Conservation (phyloP, 2,888 invertebrate species). For the Boloria euphrosyne region DNA sequence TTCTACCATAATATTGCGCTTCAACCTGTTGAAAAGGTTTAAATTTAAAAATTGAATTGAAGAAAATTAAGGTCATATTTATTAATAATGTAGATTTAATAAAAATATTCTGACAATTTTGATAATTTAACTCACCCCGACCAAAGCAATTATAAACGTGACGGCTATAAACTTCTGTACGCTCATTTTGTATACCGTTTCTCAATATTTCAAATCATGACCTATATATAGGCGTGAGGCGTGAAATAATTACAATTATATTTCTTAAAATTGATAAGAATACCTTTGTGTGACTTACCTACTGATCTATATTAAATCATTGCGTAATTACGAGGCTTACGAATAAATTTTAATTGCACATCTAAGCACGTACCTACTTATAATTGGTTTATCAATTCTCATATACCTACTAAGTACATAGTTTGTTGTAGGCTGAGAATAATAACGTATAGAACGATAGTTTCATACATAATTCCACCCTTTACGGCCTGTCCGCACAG, state of each 20-base stretch:
- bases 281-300: conserved; percentile 4
- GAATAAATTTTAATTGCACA: background rate
- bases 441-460: too few species aligned
- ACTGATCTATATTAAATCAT: conserved; percentile 1
- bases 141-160: conserved; percentile 1
- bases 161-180: conserved; percentile 9
- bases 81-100: background rate
- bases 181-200: conserved; percentile 19
- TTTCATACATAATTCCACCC: too few species aligned
- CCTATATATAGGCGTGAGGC: conserved; percentile 22
- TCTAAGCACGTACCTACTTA: conserved; percentile 2
- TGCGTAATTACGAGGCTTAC: conserved; percentile 11
- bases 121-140: conserved; percentile 11
- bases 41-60: background rate
- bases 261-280: conserved; percentile 15
- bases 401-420: background rate
- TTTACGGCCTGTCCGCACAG: too few species aligned
- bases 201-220: conserved; percentile 5
- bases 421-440: too few species aligned
- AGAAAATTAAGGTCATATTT: background rate
- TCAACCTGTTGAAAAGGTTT: conserved; percentile 47
- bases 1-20: conserved; percentile 45
- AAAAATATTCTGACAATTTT: background rate
- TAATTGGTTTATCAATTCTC: background rate
- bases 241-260: conserved; percentile 7